These are phyloP conservation scores for Chlorodrepanis virens DNA, from an alignment of 2,113 vertebrate genomes.

Conservation along the genomic window DNA sequence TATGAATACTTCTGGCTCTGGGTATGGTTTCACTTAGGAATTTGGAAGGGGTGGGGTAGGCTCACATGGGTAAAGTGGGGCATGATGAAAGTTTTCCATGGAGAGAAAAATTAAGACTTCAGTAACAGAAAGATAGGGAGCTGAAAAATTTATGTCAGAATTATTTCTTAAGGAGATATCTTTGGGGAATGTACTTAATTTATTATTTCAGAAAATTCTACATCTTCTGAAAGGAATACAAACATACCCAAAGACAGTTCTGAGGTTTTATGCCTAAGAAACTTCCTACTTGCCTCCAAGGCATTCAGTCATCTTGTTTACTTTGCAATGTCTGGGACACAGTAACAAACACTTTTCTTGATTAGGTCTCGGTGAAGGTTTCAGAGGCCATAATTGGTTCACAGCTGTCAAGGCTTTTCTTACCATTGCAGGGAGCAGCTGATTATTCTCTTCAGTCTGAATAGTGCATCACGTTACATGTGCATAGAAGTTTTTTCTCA, in stretches of 20 bases:
- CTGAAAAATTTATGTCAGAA: background rate
- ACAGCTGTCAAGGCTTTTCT: conserved; percentile 55
- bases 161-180: background rate
- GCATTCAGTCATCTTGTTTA: conserved; percentile 23
- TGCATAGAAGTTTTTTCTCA: background rate
- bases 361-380: conserved; percentile 21
- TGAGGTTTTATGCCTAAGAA: background rate
- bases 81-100: background rate
- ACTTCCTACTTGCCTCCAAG: background rate
- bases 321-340: conserved; percentile 17
- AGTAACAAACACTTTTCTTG: conserved; percentile 47
- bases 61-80: background rate
- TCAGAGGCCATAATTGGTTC: conserved; percentile 26
- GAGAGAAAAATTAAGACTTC: background rate
- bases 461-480: background rate
- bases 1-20: background rate
- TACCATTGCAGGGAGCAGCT: conserved; percentile 16
- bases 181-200: background rate
- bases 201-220: conserved; percentile 14
- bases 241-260: background rate
- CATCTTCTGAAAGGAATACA: background rate
- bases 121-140: conserved; percentile 7
- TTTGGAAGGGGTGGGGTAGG: background rate
- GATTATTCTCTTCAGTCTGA: conserved; percentile 19
- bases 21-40: conserved; percentile 52